A percentile compares a stretch with the other conserved stretches of the same genome.
Conservation (phyloP, 2,797 vertebrate genomes). For the Alosa sapidissima region DNA sequence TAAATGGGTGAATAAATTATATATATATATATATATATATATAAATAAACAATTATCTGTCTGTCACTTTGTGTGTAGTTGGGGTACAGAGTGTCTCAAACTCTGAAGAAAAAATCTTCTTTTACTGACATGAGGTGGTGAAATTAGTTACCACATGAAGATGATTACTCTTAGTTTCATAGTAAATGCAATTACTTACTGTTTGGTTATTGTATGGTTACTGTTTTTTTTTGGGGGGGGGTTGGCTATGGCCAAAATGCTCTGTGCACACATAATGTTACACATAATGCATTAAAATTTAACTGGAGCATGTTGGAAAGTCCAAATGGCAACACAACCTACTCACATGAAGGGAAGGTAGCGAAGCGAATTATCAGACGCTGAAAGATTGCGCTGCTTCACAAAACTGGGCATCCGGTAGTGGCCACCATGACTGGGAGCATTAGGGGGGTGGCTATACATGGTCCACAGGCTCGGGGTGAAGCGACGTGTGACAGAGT, state of each 20-base stretch:
- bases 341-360: constrained; percentile 48
- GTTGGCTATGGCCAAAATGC: no score
- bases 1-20: not conserved
- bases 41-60: not conserved
- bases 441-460: constrained; percentile 35
- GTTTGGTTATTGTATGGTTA: not conserved
- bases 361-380: constrained; percentile 47
- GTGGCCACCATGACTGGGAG: not conserved
- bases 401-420: constrained; percentile 50
- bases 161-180: not conserved
- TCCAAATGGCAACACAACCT: not conserved
- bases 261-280: no score
- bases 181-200: not conserved
- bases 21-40: no score
- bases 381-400: constrained; percentile 35
- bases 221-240: no score
- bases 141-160: not conserved
- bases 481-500: constrained; percentile 39
- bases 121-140: not conserved
- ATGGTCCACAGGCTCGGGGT: constrained; percentile 55
- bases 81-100: not conserved
- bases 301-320: not conserved
- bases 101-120: not conserved
- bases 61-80: not conserved
- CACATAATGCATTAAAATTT: no score